phyloP scores from a whole-genome alignment of 2,797 vertebrate species.

The Melanotaenia nigrans region DNA sequence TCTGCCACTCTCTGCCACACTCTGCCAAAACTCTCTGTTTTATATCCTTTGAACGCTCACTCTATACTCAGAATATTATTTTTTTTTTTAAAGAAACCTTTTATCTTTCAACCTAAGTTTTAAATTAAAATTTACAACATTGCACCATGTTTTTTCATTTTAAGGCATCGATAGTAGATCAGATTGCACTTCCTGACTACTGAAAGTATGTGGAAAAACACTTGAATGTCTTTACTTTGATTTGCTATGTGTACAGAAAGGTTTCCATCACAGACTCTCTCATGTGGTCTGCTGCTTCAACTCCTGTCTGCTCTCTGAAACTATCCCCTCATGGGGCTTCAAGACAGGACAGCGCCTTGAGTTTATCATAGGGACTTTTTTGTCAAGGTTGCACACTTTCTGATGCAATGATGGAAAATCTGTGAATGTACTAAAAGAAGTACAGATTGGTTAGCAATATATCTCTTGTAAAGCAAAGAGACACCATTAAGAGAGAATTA shows the following conservation, averaged over 20 bases:
- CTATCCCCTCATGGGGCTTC: constrained; percentile 59
- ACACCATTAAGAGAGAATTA: constrained; percentile 30
- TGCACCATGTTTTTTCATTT: constrained; percentile 21
- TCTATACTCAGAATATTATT: background rate
- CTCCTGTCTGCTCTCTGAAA: constrained; percentile 68
- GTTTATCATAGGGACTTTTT: constrained; percentile 48
- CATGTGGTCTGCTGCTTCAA: constrained; percentile 70
- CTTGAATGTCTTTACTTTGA: constrained; percentile 72
- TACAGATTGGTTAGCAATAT: constrained; percentile 18
- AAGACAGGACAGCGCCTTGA: constrained; percentile 62
- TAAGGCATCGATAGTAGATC: constrained; percentile 33
- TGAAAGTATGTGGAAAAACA: constrained; percentile 76
- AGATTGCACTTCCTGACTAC: constrained; percentile 52
- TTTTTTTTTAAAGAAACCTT: no score
- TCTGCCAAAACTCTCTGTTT: no score
- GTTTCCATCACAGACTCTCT: constrained; percentile 74
- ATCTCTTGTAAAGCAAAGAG: constrained; percentile 23
- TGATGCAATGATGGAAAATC: constrained; percentile 22
- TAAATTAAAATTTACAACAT: constrained; percentile 27
- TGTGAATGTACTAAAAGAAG: constrained; percentile 41
- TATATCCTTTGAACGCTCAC: background rate
- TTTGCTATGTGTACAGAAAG: constrained; percentile 71
- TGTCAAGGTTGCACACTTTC: constrained; percentile 31
- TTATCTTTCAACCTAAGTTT: constrained; percentile 4
- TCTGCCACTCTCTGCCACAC: no score